Evolutionary conservation across 2,113 vertebrate species (phyloP), one percentile per base, ranked within the genome.

Genomic region (Leiothrix lutea): DNA sequence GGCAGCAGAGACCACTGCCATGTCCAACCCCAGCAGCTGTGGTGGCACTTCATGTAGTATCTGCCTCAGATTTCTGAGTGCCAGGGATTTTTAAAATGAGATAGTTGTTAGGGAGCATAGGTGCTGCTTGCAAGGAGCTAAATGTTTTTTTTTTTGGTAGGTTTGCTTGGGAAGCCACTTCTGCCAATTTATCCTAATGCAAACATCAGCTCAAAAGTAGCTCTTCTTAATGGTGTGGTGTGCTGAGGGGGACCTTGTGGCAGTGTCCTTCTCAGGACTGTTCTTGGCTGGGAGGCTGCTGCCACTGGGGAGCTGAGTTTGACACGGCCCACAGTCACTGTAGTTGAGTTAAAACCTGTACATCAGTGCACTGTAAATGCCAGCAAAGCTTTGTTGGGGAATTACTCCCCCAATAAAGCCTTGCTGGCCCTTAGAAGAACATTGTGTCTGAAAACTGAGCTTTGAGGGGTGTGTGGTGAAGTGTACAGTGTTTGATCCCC

Each of bases 201-300:
- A 50, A 56, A 21, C 1, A 29, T 22, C 36, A 53, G 42, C 35
- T 57, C 31, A 25, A 20, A 88, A 61, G 13, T 29, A 2, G 4
- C 26, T 62, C 3, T 38, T 18, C 23, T 23, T n/a, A 2, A 1
- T 12, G 31, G 36, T 1, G 0, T n/a, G 42, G 15, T n/a, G n/a
- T 66, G 50, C 31, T 48, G 36, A 35, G 36, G 14, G 5, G 35
- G 35, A 12, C 36, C 60, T 48, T 12, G 40, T 21, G 35, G 78
- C 36, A 47, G 26, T 6, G 0, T 18, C 35, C 48, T 53, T 36
- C 42, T 73, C 2, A 3, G 53, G 26, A 31, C 24, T 9, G 0
- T 25, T 78, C 24, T 31, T 42, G 35, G 8, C 21, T 35, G 5
- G 75, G 25, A 36, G 12, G 13, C 24, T 45, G 25, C 57, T 60